A percentile compares a stretch with the other conserved stretches of the same genome.
Evolutionary conservation across 2,113 vertebrate species (phyloP).

Genomic region (Nannobrachium achirus): DNA sequence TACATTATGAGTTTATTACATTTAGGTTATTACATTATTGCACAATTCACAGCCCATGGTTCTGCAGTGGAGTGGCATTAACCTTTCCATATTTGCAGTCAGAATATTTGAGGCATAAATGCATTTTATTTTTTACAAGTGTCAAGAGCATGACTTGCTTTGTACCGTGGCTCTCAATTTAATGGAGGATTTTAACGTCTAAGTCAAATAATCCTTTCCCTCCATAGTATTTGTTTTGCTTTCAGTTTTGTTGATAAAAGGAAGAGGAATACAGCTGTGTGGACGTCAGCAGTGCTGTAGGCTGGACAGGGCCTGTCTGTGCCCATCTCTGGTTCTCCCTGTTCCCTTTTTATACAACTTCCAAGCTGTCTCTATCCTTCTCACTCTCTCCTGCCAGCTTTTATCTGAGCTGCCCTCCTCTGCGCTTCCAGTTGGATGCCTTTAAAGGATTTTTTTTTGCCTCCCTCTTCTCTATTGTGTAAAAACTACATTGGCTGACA

Average conservation of each 20-base stretch:
- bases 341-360: slow-evolving; percentile 44
- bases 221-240: slow-evolving; percentile 56
- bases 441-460: slow-evolving; percentile 41
- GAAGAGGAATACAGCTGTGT: slow-evolving; percentile 38
- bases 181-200: slow-evolving; percentile 55
- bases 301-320: slow-evolving; percentile 42
- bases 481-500: slow-evolving; percentile 54
- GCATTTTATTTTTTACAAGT: too few species aligned
- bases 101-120: too few species aligned
- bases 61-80: not conserved
- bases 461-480: slow-evolving; percentile 52
- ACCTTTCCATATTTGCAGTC: too few species aligned
- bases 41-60: not conserved
- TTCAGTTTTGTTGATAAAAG: slow-evolving; percentile 58
- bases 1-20: not conserved
- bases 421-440: slow-evolving; percentile 60
- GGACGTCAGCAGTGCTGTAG: slow-evolving; percentile 33
- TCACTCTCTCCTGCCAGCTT: slow-evolving; percentile 39
- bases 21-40: too few species aligned
- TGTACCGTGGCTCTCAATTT: slow-evolving; percentile 55
- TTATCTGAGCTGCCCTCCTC: slow-evolving; percentile 51
- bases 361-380: slow-evolving; percentile 49
- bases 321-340: slow-evolving; percentile 48
- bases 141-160: too few species aligned
- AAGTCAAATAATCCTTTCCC: slow-evolving; percentile 53